phyloP scores from a whole-genome alignment of 2,113 vertebrate genomes.

The Chitala chitala region DNA sequence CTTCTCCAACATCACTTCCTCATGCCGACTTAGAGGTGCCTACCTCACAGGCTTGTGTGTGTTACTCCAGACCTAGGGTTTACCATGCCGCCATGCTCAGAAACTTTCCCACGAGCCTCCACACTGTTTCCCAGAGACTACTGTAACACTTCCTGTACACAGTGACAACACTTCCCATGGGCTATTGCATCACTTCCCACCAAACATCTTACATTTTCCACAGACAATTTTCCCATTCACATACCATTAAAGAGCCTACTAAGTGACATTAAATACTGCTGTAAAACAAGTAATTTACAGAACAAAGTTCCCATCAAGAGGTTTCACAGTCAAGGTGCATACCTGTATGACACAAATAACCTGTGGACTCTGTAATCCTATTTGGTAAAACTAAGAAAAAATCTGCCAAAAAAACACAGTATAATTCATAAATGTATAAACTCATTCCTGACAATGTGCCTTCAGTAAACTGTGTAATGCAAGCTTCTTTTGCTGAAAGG shows the following conservation, averaged over 20 bases:
- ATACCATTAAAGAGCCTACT: not conserved
- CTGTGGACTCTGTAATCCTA: not conserved
- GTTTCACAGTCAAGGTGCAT: too few relatives aligned
- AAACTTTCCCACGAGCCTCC: not conserved
- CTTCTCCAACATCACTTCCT: not conserved
- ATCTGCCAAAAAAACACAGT: not conserved
- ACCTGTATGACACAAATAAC: too few relatives aligned
- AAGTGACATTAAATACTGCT: not conserved
- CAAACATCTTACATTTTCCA: not conserved
- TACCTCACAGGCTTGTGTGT: not conserved
- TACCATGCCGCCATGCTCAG: not conserved
- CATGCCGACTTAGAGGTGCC: not conserved
- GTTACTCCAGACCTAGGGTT: not conserved
- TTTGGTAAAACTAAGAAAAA: not conserved
- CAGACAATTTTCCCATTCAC: not conserved
- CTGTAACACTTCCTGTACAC: too few relatives aligned
- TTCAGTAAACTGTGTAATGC: too few relatives aligned
- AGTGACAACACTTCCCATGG: too few relatives aligned
- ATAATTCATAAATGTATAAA: not conserved
- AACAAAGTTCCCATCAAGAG: too few relatives aligned
- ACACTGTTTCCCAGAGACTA: too few relatives aligned
- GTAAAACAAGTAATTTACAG: too few relatives aligned
- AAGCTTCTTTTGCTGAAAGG: too few relatives aligned
- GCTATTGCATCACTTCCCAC: constrained; percentile 6
- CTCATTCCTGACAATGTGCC: too few relatives aligned